Evolutionary conservation across 2,797 vertebrate species (phyloP).

Genomic region (Sternotherus odoratus): DNA sequence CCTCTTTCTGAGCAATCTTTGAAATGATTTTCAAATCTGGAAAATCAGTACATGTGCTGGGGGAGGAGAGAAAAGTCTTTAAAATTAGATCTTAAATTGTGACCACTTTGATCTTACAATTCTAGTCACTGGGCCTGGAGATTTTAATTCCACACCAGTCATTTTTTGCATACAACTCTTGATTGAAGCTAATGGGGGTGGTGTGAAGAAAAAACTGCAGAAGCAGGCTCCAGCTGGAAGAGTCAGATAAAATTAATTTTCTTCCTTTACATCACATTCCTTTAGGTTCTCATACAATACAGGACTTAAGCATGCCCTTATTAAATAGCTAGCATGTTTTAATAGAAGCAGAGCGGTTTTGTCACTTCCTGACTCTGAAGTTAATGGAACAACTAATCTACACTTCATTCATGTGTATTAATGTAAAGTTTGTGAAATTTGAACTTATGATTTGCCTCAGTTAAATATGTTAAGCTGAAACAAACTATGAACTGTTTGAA

Average conservation of each 20-base stretch:
- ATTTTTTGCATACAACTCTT: not conserved
- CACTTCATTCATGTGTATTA: too few species aligned
- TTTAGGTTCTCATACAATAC: not conserved
- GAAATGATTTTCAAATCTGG: constrained; percentile 46
- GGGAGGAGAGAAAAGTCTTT: not conserved
- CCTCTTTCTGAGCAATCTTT: constrained; percentile 1
- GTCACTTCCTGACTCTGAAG: not conserved
- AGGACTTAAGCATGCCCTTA: not conserved
- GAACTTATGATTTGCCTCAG: not conserved
- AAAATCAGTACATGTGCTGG: not conserved
- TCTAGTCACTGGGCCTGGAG: not conserved
- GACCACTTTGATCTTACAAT: not conserved
- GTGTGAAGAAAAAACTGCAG: not conserved
- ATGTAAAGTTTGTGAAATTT: not conserved
- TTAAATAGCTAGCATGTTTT: not conserved
- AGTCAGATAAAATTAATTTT: not conserved
- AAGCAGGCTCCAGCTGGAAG: not conserved
- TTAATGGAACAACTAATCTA: rapidly evolving
- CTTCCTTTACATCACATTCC: not conserved
- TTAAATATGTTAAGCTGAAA: not conserved
- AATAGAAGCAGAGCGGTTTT: not conserved
- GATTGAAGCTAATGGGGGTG: not conserved
- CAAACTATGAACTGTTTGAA: not conserved
- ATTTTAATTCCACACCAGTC: rapidly evolving
- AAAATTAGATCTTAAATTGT: not conserved